phyloP scores from a whole-genome alignment of 2,113 vertebrate species.

The Melospiza melodia region DNA sequence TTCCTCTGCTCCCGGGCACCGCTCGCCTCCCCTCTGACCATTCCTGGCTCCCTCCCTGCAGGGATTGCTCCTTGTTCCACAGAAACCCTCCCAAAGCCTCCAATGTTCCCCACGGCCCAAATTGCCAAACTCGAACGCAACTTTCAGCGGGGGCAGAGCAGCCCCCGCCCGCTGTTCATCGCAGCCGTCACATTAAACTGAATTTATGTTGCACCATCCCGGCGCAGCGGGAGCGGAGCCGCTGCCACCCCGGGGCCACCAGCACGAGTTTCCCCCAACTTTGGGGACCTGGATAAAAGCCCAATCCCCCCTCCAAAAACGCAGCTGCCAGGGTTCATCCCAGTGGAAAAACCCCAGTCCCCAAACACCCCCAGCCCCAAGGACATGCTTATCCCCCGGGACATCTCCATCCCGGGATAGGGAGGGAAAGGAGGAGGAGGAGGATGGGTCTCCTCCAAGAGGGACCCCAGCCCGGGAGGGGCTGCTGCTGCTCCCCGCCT shows the following conservation, averaged over 20 bases:
- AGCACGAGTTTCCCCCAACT: background rate
- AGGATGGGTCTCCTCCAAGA: background rate
- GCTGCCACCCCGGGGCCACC: background rate
- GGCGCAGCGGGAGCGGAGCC: background rate
- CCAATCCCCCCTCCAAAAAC: accelerated
- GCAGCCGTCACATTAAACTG: background rate
- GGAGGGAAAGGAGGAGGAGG: background rate
- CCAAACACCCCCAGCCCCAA: background rate
- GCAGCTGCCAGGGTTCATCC: background rate
- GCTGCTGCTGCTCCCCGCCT: background rate
- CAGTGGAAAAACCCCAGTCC: background rate
- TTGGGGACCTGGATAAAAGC: background rate
- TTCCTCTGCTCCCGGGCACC: background rate
- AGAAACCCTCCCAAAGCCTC: background rate
- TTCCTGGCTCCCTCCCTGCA: background rate
- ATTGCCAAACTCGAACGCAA: background rate
- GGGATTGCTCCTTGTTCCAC: background rate
- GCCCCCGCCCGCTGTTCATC: background rate
- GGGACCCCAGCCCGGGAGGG: background rate
- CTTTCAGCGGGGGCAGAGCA: background rate
- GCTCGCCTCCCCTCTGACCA: background rate
- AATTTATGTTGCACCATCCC: background rate
- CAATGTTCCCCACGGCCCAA: background rate
- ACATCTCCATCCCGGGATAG: background rate
- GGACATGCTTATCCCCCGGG: background rate